These are phyloP conservation scores for Actenoides lindsayi DNA, from an alignment of 2,113 vertebrate genomes.

Conservation along the genomic window DNA sequence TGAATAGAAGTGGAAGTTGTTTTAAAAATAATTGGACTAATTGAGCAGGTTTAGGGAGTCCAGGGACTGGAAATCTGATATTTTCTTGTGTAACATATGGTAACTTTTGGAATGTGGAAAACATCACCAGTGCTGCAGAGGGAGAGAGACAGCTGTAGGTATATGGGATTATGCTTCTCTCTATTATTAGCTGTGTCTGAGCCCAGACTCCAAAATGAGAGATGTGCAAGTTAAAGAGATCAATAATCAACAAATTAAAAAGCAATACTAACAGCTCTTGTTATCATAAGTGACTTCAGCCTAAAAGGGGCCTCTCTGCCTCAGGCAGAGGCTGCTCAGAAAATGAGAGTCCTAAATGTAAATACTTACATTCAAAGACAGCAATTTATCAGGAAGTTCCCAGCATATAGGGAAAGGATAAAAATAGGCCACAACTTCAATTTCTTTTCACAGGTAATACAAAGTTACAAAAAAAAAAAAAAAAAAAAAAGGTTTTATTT, in stretches of 20 bases:
- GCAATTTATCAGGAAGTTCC: neutral
- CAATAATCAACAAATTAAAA: neutral
- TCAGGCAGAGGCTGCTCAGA: neutral
- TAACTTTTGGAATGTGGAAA: neutral
- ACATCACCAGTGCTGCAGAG: neutral
- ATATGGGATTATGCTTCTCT: neutral
- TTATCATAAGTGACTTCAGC: neutral
- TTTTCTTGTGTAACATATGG: neutral
- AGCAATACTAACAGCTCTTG: neutral
- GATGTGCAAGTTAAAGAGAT: neutral
- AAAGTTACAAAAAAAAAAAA: neutral
- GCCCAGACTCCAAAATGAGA: neutral
- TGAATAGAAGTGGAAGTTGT: neutral
- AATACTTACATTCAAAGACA: neutral
- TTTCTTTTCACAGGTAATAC: neutral
- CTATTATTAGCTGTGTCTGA: neutral
- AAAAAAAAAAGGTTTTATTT: neutral
- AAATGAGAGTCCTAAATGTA: neutral
- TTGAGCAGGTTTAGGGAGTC: neutral
- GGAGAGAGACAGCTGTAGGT: neutral
- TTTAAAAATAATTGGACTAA: neutral
- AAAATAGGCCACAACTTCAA: neutral
- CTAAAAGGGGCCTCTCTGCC: neutral
- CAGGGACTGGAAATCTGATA: neutral
- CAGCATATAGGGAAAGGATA: neutral